phyloP scores from a whole-genome alignment of 2,888 invertebrate species.

The Xanthia icteritia region DNA sequence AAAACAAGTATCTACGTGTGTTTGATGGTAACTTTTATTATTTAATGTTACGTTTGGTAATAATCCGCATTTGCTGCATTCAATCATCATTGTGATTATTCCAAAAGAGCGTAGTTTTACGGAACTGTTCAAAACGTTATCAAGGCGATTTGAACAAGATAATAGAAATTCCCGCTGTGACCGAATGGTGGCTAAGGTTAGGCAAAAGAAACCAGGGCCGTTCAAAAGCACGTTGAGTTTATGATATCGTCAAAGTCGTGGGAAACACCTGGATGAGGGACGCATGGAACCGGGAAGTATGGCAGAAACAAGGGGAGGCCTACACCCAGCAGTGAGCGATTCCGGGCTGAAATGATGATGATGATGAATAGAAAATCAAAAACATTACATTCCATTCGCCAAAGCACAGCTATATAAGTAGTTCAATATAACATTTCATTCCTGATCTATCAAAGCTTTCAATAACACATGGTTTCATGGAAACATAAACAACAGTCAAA shows the following conservation, averaged over 20 bases:
- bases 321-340: too few species aligned
- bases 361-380: neutral
- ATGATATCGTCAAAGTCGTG: too few species aligned
- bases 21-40: neutral
- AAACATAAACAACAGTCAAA: slow-evolving; percentile 22
- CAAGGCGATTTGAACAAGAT: neutral
- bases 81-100: neutral
- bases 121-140: neutral
- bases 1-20: neutral
- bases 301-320: too few species aligned
- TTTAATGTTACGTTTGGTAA: neutral
- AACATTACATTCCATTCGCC: slow-evolving; percentile 1
- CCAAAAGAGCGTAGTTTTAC: neutral
- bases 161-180: neutral
- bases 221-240: too few species aligned
- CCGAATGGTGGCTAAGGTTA: too few species aligned
- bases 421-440: slow-evolving; percentile 7
- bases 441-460: neutral
- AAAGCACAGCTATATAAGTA: neutral
- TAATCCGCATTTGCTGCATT: neutral
- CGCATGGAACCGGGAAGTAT: too few species aligned
- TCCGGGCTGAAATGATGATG: too few species aligned
- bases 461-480: slow-evolving; percentile 6
- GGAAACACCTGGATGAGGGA: too few species aligned
- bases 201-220: too few species aligned